A percentile compares a stretch with the other conserved stretches of the same genome.
These are phyloP conservation scores for Poeciliopsis gracilis DNA, from an alignment of 2,797 vertebrate species.

Conservation along the genomic window DNA sequence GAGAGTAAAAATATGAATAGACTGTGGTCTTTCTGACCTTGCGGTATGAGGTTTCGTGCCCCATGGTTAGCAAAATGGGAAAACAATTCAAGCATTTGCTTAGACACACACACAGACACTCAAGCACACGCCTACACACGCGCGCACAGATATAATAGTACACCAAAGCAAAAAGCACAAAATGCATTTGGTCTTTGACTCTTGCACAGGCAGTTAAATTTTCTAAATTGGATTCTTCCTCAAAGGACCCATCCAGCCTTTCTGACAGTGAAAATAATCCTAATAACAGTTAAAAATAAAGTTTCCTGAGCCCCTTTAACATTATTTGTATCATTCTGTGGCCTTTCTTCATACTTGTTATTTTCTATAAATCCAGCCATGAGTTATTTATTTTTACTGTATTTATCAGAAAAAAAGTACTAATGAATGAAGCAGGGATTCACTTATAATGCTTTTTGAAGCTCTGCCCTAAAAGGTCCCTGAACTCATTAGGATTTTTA, in stretches of 20 bases:
- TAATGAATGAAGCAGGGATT: not conserved
- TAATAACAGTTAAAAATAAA: slow-evolving; percentile 8
- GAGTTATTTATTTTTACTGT: not conserved
- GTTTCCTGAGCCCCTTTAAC: not conserved
- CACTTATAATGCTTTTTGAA: not conserved
- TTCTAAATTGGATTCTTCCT: slow-evolving; percentile 18
- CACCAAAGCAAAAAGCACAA: slow-evolving; percentile 12
- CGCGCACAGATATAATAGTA: not conserved
- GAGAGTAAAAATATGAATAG: slow-evolving; percentile 70
- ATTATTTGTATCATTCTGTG: not conserved
- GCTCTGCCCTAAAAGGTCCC: not conserved
- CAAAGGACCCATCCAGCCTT: slow-evolving; percentile 3
- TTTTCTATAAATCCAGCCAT: not conserved
- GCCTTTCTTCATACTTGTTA: too few species aligned
- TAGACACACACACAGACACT: slow-evolving; percentile 2
- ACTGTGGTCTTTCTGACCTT: slow-evolving; percentile 71
- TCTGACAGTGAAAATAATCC: slow-evolving; percentile 15
- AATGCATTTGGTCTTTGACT: not conserved
- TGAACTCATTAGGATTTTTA: not conserved
- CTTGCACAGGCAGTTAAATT: slow-evolving; percentile 2
- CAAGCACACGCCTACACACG: not conserved
- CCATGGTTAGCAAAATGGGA: slow-evolving; percentile 52
- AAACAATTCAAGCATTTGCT: slow-evolving; percentile 44
- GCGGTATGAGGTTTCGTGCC: slow-evolving; percentile 66
- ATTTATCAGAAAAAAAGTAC: not conserved